phyloP scores from a whole-genome alignment of 2,797 vertebrate species.

The Gambusia yucatana region DNA sequence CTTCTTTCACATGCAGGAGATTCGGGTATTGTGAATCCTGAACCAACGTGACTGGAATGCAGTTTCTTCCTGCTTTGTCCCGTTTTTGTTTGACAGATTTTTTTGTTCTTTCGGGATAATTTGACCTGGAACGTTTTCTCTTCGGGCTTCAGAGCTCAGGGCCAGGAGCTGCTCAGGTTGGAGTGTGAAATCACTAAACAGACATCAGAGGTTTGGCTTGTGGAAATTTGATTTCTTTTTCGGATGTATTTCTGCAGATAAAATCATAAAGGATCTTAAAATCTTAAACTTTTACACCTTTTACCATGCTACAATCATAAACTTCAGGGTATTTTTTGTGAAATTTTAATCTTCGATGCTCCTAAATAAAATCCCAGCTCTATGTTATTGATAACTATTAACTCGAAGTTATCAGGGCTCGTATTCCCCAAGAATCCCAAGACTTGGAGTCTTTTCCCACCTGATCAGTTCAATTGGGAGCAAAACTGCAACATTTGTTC shows the following conservation, averaged over 20 bases:
- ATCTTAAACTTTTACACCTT: neutral
- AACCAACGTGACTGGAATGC: conserved; percentile 77
- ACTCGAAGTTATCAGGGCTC: too few species aligned
- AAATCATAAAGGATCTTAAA: neutral
- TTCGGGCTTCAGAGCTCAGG: conserved; percentile 53
- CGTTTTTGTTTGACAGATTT: conserved; percentile 56
- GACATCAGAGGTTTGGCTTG: conserved; percentile 23
- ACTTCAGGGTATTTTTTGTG: neutral
- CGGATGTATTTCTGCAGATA: neutral
- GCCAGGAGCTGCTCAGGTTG: conserved; percentile 32
- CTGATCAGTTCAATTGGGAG: too few species aligned
- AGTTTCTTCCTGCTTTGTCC: conserved; percentile 37
- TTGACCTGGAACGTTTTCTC: conserved; percentile 80
- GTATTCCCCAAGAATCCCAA: too few species aligned
- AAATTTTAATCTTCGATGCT: neutral
- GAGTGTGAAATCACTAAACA: conserved; percentile 54
- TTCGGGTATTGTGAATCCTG: conserved; percentile 66
- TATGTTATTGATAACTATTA: too few species aligned
- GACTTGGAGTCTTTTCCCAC: too few species aligned
- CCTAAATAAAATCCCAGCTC: neutral
- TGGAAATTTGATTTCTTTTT: neutral
- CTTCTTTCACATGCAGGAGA: conserved; percentile 63
- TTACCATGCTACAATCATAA: neutral
- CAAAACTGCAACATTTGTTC: too few species aligned
- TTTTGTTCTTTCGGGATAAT: conserved; percentile 78